These are phyloP conservation scores for Phalloptychus januarius DNA, from an alignment of 2,797 vertebrate species.

Conservation along the genomic window DNA sequence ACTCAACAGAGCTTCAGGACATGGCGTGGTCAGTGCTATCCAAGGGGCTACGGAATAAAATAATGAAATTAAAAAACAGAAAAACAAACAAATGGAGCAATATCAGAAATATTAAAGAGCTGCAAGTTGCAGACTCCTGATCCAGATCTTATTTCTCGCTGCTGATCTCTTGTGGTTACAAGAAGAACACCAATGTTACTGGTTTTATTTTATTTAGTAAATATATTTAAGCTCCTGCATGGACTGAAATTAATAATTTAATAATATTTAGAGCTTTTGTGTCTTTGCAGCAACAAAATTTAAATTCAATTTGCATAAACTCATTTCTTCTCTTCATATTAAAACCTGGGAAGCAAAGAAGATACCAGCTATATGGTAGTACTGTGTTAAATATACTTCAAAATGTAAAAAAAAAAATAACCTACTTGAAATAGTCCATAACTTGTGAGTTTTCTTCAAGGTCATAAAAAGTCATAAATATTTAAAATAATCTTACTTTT, in stretches of 20 bases:
- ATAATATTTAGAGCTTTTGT: neutral
- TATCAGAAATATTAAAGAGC: too few relatives aligned
- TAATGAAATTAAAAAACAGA: too few relatives aligned
- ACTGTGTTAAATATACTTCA: neutral
- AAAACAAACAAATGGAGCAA: too few relatives aligned
- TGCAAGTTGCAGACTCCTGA: too few relatives aligned
- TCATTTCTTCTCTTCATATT: neutral
- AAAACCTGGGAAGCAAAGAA: neutral
- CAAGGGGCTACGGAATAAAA: neutral
- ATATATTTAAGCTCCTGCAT: neutral
- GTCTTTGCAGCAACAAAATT: neutral
- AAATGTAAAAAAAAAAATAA: too few relatives aligned
- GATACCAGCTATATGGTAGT: neutral
- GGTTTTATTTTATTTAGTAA: neutral
- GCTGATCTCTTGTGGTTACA: constrained; percentile 13
- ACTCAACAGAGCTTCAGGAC: too few relatives aligned
- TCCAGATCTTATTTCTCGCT: neutral
- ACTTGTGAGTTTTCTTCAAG: too few relatives aligned
- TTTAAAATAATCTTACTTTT: neutral
- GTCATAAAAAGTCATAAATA: neutral
- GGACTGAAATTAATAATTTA: too few relatives aligned
- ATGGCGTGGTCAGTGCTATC: too few relatives aligned
- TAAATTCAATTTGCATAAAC: neutral
- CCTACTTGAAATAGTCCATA: neutral
- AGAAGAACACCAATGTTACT: too few relatives aligned